Conservation (phyloP, 2,797 vertebrate species). For the Myotis pilosus region DNA sequence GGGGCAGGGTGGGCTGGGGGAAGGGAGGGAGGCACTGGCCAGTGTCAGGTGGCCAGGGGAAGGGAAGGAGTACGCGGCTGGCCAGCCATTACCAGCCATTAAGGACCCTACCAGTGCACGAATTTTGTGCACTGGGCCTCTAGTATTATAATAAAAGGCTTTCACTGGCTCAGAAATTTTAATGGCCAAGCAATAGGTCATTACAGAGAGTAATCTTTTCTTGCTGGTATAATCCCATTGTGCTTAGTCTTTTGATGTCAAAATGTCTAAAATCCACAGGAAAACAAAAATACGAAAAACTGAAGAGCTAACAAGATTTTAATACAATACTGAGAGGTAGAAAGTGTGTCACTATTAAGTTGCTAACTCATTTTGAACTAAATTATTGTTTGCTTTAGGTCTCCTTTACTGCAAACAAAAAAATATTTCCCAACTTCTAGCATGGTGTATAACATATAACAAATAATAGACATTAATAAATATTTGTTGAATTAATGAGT, state of each 20-base stretch:
- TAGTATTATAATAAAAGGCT: neutral
- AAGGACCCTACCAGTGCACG: too few relatives aligned
- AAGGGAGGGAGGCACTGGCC: too few relatives aligned
- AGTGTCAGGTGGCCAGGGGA: too few relatives aligned
- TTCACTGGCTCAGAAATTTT: neutral
- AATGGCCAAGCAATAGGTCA: neutral
- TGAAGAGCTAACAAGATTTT: neutral
- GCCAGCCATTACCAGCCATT: rapidly evolving
- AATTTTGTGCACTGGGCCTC: too few relatives aligned
- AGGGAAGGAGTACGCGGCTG: too few relatives aligned
- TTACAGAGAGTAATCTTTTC: neutral
- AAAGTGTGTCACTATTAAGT: neutral
- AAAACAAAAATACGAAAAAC: neutral
- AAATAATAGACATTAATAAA: neutral
- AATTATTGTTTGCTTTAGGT: neutral
- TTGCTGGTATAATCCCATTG: neutral
- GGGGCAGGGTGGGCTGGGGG: too few relatives aligned
- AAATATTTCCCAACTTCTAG: neutral
- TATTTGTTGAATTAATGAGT: neutral
- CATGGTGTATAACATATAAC: neutral
- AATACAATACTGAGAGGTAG: neutral
- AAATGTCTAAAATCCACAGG: neutral
- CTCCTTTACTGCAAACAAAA: neutral
- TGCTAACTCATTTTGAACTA: neutral
- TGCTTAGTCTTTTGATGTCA: neutral